Evolutionary conservation across 2,888 invertebrate species (phyloP).

Genomic region (Drosophila bunnanda): DNA sequence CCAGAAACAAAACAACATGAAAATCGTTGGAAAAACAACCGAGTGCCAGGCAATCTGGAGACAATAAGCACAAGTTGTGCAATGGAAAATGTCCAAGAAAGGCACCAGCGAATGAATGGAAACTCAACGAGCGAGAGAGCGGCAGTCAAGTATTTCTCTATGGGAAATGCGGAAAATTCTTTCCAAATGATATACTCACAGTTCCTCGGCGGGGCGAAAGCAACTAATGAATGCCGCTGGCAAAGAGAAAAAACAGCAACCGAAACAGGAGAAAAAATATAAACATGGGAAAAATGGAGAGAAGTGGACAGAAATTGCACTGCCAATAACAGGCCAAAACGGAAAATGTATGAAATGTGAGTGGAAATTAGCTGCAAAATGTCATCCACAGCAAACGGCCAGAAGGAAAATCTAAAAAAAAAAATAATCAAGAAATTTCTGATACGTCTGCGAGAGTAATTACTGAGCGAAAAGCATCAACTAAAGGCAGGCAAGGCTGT

Average conservation of each 20-base stretch:
- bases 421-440: slow-evolving; percentile 16
- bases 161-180: slow-evolving; percentile 23
- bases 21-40: slow-evolving; percentile 7
- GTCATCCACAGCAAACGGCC: slow-evolving; percentile 55
- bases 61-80: slow-evolving; percentile 63
- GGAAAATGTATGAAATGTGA: slow-evolving; percentile 51
- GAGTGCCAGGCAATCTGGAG: slow-evolving; percentile 33
- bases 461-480: slow-evolving; percentile 9
- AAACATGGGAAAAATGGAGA: slow-evolving; percentile 41
- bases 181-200: slow-evolving; percentile 36
- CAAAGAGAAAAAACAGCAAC: slow-evolving; percentile 33
- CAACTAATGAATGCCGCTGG: slow-evolving; percentile 41
- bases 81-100: slow-evolving; percentile 54
- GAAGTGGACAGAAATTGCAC: slow-evolving; percentile 39
- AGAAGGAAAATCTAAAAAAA: slow-evolving; percentile 1
- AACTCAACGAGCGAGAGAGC: slow-evolving; percentile 4
- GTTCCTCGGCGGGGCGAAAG: slow-evolving; percentile 1
- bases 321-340: slow-evolving; percentile 51
- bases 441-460: slow-evolving; percentile 19
- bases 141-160: slow-evolving; percentile 36
- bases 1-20: slow-evolving; percentile 12
- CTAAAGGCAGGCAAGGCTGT: background rate
- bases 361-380: slow-evolving; percentile 55
- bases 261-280: slow-evolving; percentile 13
- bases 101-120: slow-evolving; percentile 9